phyloP scores from a whole-genome alignment of 2,888 invertebrate genomes.

The Diarsia rubi region DNA sequence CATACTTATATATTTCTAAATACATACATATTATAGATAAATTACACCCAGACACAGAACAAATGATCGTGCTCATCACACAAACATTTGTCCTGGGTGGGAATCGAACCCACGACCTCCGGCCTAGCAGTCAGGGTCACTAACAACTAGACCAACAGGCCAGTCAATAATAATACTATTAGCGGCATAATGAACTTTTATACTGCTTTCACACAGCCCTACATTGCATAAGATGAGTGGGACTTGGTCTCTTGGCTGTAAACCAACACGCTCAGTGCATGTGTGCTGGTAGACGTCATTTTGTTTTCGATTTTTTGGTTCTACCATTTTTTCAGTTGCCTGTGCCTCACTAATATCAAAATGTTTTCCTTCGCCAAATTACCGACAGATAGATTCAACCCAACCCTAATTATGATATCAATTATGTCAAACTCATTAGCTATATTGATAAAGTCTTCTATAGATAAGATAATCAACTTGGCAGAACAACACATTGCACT shows the following conservation, averaged over 20 bases:
- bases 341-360: no score
- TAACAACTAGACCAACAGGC: no score
- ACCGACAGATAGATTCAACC: not conserved
- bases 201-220: no score
- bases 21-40: no score
- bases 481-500: not conserved
- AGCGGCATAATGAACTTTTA: no score
- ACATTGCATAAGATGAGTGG: not conserved
- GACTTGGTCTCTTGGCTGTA: not conserved
- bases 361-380: not conserved
- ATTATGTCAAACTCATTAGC: conserved; percentile 1
- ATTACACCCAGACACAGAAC: no score
- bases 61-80: no score
- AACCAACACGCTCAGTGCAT: not conserved
- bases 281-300: not conserved
- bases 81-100: no score
- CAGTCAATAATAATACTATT: no score
- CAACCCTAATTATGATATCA: not conserved
- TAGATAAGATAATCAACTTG: conserved; percentile 20
- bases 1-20: no score
- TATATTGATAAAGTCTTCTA: not conserved
- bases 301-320: not conserved
- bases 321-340: not conserved
- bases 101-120: no score
- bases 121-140: no score